A percentile compares a stretch with the other conserved stretches of the same genome.
These are phyloP conservation scores for Podargus strigoides DNA, from an alignment of 2,797 vertebrate genomes.

Conservation along the genomic window DNA sequence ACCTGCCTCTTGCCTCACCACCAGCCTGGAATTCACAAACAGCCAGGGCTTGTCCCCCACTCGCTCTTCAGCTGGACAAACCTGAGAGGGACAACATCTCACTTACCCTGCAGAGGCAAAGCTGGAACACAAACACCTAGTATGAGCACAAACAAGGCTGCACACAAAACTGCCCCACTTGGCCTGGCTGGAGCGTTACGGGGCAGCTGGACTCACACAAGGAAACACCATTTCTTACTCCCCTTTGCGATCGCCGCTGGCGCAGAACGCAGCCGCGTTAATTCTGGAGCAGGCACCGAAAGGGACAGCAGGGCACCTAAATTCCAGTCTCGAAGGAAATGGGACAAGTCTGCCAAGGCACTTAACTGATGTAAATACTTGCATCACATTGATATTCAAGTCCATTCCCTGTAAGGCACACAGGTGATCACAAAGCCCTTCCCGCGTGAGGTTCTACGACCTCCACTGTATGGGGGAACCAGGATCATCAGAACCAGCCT, in stretches of 20 bases:
- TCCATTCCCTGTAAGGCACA: background rate
- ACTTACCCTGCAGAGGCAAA: background rate
- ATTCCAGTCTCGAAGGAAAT: background rate
- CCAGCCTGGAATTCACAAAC: constrained; percentile 25
- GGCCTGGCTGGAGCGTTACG: background rate
- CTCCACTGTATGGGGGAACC: background rate
- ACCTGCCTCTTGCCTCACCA: background rate
- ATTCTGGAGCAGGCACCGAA: background rate
- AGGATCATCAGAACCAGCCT: background rate
- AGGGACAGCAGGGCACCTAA: background rate
- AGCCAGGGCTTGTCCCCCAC: background rate
- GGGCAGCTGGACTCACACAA: background rate
- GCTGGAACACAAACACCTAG: background rate
- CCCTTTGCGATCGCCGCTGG: background rate
- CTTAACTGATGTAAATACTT: background rate
- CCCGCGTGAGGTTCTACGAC: background rate
- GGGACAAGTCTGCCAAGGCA: background rate
- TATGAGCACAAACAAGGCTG: background rate
- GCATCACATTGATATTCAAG: constrained; percentile 9
- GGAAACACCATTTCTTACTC: background rate
- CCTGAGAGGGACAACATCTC: background rate
- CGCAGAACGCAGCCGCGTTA: background rate
- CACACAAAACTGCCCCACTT: background rate
- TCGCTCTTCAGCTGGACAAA: background rate
- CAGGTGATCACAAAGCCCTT: background rate